Conservation (phyloP, 2,888 invertebrate genomes). For the Aplocera efformata region DNA sequence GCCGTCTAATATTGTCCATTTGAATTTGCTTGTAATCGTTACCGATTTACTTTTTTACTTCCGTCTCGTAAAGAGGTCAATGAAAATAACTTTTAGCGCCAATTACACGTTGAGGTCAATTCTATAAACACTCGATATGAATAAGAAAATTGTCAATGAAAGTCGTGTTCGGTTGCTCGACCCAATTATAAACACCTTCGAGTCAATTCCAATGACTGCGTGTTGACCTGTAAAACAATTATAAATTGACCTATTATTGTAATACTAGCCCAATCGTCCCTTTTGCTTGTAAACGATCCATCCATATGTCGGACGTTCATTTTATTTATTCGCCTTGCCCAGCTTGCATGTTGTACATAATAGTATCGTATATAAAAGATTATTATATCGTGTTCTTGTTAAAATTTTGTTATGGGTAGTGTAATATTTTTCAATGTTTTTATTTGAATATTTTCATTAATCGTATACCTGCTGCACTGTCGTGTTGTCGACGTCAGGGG, state of each 20-base stretch:
- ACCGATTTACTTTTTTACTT: slow-evolving; percentile 48
- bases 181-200: slow-evolving; percentile 7
- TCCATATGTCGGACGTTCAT: slow-evolving; percentile 72
- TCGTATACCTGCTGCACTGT: slow-evolving; percentile 36
- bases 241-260: slow-evolving; percentile 39
- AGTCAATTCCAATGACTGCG: slow-evolving; percentile 59
- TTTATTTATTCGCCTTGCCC: slow-evolving; percentile 71
- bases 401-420: slow-evolving; percentile 69
- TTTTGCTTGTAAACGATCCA: slow-evolving; percentile 66
- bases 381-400: slow-evolving; percentile 69
- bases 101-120: slow-evolving; percentile 29
- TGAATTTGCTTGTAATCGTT: slow-evolving; percentile 51
- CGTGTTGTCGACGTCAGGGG: slow-evolving; percentile 44
- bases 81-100: slow-evolving; percentile 25
- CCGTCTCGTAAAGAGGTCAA: slow-evolving; percentile 43
- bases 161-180: slow-evolving; percentile 4
- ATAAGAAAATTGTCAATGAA: slow-evolving; percentile 1
- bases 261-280: slow-evolving; percentile 57
- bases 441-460: slow-evolving; percentile 38
- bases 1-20: slow-evolving; percentile 74
- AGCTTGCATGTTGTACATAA: slow-evolving; percentile 73
- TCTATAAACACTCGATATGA: slow-evolving; percentile 8
- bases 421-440: slow-evolving; percentile 52
- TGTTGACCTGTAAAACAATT: slow-evolving; percentile 54
- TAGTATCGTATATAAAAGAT: slow-evolving; percentile 55